Evolutionary conservation across 2,113 vertebrate genomes (phyloP).

Genomic region (Dascyllus trimaculatus): DNA sequence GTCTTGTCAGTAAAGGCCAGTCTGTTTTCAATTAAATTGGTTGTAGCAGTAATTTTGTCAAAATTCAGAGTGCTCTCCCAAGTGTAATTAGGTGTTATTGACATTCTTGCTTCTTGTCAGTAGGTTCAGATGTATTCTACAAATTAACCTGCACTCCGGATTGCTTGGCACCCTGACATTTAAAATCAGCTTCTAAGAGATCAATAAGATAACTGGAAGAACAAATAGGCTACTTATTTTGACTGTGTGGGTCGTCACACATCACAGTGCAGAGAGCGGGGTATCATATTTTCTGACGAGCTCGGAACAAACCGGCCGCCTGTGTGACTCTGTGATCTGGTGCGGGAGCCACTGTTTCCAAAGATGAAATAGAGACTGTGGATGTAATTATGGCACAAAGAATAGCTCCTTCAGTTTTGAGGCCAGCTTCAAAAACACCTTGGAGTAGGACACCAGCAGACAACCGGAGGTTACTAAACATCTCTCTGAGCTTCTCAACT

Average conservation of each 20-base stretch:
- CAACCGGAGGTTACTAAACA: slow-evolving; percentile 9
- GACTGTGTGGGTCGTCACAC: background rate
- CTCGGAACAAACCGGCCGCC: no score
- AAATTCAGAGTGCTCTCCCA: background rate
- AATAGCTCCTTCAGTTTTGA: background rate
- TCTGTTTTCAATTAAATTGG: background rate
- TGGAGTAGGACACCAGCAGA: background rate
- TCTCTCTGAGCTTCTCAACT: background rate
- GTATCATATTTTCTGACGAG: background rate
- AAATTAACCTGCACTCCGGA: background rate
- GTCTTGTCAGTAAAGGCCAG: background rate
- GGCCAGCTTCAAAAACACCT: slow-evolving; percentile 2
- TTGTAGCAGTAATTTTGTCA: background rate
- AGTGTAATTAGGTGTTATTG: background rate
- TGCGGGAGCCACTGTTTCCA: background rate
- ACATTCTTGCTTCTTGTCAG: background rate
- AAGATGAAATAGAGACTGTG: no score
- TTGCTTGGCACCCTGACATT: slow-evolving; percentile 2
- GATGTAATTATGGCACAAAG: background rate
- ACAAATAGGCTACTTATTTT: background rate
- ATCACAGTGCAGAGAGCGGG: background rate
- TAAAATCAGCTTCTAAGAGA: slow-evolving; percentile 1
- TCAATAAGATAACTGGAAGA: slow-evolving; percentile 1
- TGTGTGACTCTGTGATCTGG: slow-evolving; percentile 13
- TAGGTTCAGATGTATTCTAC: background rate